These are phyloP conservation scores for Pterostichus niger DNA, from an alignment of 2,888 invertebrate species.

Conservation along the genomic window DNA sequence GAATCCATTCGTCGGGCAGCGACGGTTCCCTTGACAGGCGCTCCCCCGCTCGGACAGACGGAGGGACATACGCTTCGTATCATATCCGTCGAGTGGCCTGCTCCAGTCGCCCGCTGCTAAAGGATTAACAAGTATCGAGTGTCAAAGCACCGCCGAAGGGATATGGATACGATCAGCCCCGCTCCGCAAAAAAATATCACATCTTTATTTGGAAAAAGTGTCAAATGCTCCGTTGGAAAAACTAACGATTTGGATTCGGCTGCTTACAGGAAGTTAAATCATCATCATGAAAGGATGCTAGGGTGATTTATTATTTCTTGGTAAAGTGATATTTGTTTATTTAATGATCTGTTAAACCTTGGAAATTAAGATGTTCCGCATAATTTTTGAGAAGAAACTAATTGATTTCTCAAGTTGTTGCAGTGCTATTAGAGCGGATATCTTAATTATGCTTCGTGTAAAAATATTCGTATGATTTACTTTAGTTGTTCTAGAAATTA, in stretches of 20 bases:
- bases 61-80: constrained; percentile 58
- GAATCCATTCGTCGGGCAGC: constrained; percentile 24
- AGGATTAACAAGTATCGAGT: constrained; percentile 58
- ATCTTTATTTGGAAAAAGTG: constrained; percentile 54
- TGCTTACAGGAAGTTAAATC: constrained; percentile 49
- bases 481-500: no score
- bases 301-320: constrained; percentile 55
- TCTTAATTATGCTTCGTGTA: constrained; percentile 13
- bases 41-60: constrained; percentile 27
- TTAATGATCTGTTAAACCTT: constrained; percentile 42
- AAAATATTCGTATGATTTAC: no score
- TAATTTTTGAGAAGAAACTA: constrained; percentile 30
- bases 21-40: constrained; percentile 22
- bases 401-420: constrained; percentile 30
- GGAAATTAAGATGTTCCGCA: constrained; percentile 46
- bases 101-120: constrained; percentile 7
- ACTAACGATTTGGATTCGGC: constrained; percentile 42
- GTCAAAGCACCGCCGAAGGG: constrained; percentile 50
- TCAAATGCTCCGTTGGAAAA: constrained; percentile 56
- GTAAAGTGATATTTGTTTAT: constrained; percentile 53
- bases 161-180: constrained; percentile 31
- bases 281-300: background rate
- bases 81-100: constrained; percentile 48
- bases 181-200: constrained; percentile 49
- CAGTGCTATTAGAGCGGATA: background rate